phyloP scores from a whole-genome alignment of 2,888 invertebrate species.

The Hymenopus coronatus region DNA sequence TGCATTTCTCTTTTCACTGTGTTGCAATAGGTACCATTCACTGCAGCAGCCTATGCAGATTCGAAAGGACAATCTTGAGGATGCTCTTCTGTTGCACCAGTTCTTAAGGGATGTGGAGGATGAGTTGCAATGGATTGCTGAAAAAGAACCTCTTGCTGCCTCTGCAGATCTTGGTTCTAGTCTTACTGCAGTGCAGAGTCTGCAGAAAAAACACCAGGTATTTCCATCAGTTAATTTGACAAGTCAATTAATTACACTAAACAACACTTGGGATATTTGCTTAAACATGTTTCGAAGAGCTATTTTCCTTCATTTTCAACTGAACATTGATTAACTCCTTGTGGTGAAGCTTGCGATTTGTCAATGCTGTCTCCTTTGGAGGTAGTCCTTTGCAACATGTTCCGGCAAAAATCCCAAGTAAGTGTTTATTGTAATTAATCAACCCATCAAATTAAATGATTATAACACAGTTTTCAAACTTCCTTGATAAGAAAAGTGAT shows the following conservation, averaged over 20 bases:
- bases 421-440: too few species aligned
- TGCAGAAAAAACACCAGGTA: constrained; percentile 88
- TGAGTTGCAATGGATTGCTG: constrained; percentile 86
- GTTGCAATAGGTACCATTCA: constrained; percentile 61
- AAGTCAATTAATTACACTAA: too few species aligned
- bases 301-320: too few species aligned
- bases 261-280: neutral
- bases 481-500: too few species aligned
- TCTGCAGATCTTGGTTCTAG: constrained; percentile 67
- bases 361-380: too few species aligned
- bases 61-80: constrained; percentile 86
- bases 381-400: too few species aligned
- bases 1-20: neutral
- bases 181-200: constrained; percentile 75
- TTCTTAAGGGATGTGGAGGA: constrained; percentile 91
- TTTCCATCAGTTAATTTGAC: too few species aligned
- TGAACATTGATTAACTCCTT: too few species aligned
- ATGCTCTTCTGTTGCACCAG: constrained; percentile 82
- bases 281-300: neutral
- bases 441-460: too few species aligned
- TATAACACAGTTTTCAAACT: too few species aligned
- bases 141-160: constrained; percentile 68
- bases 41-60: constrained; percentile 89
- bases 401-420: too few species aligned
- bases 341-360: too few species aligned